Conservation (phyloP, 64 coral and sea anemone species). For the Cladopsammia gracilis region DNA sequence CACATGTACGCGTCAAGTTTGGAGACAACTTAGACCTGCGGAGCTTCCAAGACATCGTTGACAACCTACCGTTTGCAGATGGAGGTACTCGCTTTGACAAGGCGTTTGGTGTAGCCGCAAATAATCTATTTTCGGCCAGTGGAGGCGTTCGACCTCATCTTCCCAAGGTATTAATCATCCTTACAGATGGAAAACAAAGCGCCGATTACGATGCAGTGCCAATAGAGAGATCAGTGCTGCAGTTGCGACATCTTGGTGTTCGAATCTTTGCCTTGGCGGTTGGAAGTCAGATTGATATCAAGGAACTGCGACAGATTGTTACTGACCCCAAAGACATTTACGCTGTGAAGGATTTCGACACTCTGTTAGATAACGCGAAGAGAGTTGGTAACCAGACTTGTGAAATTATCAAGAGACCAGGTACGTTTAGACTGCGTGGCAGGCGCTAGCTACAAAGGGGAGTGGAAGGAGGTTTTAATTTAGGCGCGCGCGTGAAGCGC, state of each 20-base stretch:
- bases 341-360: slow-evolving; percentile 61
- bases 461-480: too few species aligned
- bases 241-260: slow-evolving; percentile 48
- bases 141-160: slow-evolving; percentile 24
- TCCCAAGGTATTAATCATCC: slow-evolving; percentile 52
- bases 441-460: too few species aligned
- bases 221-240: slow-evolving; percentile 61
- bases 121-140: slow-evolving; percentile 34
- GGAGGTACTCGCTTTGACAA: slow-evolving; percentile 63
- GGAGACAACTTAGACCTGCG: slow-evolving; percentile 59
- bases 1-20: slow-evolving; percentile 66
- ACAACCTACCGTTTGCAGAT: slow-evolving; percentile 49
- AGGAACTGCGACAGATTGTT: slow-evolving; percentile 58
- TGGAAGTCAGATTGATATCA: slow-evolving; percentile 56
- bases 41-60: slow-evolving; percentile 34
- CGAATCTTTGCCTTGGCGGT: slow-evolving; percentile 65
- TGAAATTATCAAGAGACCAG: slow-evolving; percentile 38
- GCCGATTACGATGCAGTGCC: slow-evolving; percentile 61
- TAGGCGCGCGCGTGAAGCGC: too few species aligned
- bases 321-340: slow-evolving; percentile 49
- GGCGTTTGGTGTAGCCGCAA: slow-evolving; percentile 55
- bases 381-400: slow-evolving; percentile 29
- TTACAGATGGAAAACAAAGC: slow-evolving; percentile 61
- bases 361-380: slow-evolving; percentile 31
- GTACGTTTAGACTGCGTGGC: not conserved